These are phyloP conservation scores for Grammomys surdaster DNA, from an alignment of 2,113 vertebrate species.

Conservation along the genomic window DNA sequence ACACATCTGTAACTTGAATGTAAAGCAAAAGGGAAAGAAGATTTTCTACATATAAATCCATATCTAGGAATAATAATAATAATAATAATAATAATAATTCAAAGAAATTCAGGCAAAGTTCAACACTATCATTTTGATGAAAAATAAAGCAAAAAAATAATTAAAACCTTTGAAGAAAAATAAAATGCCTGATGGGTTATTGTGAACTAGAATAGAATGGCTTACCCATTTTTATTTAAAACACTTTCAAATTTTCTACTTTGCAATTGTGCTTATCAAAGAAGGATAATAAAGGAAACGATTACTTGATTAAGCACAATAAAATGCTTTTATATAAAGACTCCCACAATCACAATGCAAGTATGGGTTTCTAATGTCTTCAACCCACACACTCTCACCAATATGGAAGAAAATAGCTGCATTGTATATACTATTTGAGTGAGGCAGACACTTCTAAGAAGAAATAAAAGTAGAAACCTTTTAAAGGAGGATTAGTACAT, in stretches of 20 bases:
- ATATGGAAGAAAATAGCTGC: conserved; percentile 38
- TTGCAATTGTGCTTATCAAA: conserved; percentile 58
- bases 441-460: conserved; percentile 45
- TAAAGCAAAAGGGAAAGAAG: neutral
- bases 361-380: conserved; percentile 39
- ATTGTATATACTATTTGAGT: conserved; percentile 29
- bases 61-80: neutral
- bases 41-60: conserved; percentile 19
- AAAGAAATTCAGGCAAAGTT: conserved; percentile 43
- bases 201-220: conserved; percentile 57
- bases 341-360: conserved; percentile 43
- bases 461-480: conserved; percentile 40
- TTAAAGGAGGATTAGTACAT: neutral
- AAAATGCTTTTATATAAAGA: conserved; percentile 58
- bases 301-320: conserved; percentile 71
- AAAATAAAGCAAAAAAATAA: conserved; percentile 39
- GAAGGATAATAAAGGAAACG: conserved; percentile 64
- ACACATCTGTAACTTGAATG: neutral
- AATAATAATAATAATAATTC: neutral
- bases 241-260: conserved; percentile 44
- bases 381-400: neutral
- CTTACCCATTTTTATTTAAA: conserved; percentile 62
- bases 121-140: conserved; percentile 41
- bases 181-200: conserved; percentile 58
- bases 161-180: conserved; percentile 37